Conservation (phyloP, 2,797 vertebrate species). For the Propithecus perrieri region DNA sequence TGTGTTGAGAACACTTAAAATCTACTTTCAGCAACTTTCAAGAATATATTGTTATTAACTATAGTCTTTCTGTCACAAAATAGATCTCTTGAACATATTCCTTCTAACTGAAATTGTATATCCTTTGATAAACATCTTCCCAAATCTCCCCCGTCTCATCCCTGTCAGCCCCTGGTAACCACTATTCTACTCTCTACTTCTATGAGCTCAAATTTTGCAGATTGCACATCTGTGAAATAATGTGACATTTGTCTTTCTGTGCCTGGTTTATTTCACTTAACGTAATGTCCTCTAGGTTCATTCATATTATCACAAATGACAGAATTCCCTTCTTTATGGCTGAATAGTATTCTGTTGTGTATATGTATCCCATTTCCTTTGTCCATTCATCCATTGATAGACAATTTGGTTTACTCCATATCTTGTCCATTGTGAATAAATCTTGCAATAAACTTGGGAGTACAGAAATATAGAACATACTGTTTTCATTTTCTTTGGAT, state of each 20-base stretch:
- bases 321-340: neutral
- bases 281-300: neutral
- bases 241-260: neutral
- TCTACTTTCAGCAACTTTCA: neutral
- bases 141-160: accelerated
- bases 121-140: neutral
- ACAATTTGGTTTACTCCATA: neutral
- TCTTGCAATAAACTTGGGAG: neutral
- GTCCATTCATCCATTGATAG: neutral
- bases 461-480: neutral
- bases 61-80: neutral
- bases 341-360: neutral
- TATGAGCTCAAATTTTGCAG: neutral
- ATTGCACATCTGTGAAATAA: neutral
- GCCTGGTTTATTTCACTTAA: neutral
- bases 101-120: neutral
- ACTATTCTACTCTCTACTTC: neutral
- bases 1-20: neutral
- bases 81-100: neutral
- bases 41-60: neutral
- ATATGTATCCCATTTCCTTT: neutral
- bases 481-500: neutral
- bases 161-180: neutral
- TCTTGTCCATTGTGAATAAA: neutral
- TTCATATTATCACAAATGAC: neutral